Percentiles rank a stretch among this genome's conserved stretches.
These are phyloP conservation scores for Drepana arcuata DNA, from an alignment of 1,140 invertebrate species.

Conservation along the genomic window DNA sequence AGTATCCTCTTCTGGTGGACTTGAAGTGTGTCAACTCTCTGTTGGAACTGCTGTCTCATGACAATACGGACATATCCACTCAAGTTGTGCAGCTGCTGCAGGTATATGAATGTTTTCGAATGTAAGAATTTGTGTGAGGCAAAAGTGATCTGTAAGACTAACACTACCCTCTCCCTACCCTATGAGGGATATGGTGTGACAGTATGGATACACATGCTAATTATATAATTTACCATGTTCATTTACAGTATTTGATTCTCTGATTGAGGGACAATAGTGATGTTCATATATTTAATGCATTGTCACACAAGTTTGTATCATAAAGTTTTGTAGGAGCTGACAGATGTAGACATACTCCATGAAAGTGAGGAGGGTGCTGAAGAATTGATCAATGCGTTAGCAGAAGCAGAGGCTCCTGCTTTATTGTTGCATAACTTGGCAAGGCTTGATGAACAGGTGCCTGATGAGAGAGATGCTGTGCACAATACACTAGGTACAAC, in stretches of 20 bases:
- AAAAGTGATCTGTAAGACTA: too few relatives aligned
- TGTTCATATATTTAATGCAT: not conserved
- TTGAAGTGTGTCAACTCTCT: conserved; percentile 90
- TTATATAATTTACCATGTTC: too few relatives aligned
- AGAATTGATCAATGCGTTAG: conserved; percentile 82
- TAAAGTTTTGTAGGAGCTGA: conserved; percentile 84
- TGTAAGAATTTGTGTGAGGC: not conserved
- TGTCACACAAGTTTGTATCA: conserved; percentile 4
- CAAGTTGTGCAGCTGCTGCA: conserved; percentile 85
- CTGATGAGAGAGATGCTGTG: conserved; percentile 97
- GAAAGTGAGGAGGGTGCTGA: conserved; percentile 90
- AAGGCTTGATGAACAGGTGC: conserved; percentile 92
- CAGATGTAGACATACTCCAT: conserved; percentile 95
- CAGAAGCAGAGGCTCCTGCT: conserved; percentile 93
- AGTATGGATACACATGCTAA: too few relatives aligned
- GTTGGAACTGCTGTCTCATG: conserved; percentile 94
- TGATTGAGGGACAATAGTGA: not conserved
- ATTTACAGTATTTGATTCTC: not conserved
- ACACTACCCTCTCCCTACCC: too few relatives aligned
- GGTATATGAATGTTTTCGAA: conserved; percentile 37
- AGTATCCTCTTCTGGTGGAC: conserved; percentile 94
- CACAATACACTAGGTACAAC: conserved; percentile 90
- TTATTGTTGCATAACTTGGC: conserved; percentile 94
- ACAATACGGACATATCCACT: conserved; percentile 95
- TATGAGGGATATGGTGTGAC: too few relatives aligned